Evolutionary conservation across 2,888 invertebrate genomes (phyloP), one percentile per base, ranked within the genome.

Genomic region (Meiosimyza platycephala): DNA sequence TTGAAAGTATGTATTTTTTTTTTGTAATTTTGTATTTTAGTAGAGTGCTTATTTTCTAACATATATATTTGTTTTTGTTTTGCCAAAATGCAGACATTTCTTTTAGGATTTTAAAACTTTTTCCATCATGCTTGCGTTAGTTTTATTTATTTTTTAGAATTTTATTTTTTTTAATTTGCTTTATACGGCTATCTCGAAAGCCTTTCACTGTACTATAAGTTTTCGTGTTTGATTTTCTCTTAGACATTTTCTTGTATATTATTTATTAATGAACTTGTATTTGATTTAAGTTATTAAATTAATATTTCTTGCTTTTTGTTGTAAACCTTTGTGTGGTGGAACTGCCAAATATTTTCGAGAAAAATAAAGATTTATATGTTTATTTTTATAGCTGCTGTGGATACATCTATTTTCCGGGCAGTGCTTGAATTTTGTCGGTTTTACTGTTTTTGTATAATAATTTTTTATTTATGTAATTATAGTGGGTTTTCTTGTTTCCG

Each of bases 321-420:
- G 22, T 65, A 40, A 47, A 40, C 50, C 71, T 75, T 76, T 74
- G 71, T 76, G 69, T 75, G 54, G 70, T 75, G 51, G 52, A 72
- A 52, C 52, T 63, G 72, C 67, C 72, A 68, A 71, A 71, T 28
- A 28, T 28, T 28, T 28, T 28, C 28, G 4, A 55, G 1, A 40
- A 40, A 40, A 40, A 40, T 40, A 9, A 40, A 2, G 40, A 9
- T 40, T 40, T 40, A 40, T 40, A 40, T 9, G 2, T 40, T 69
- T 72, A 71, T 74, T 75, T 63, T 66, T 75, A 76, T 75, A 76
- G 78, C 76, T 76, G 77, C 72, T 77, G 71, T 69, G 60, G 59
- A 22, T 52, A 51, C 18, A 18, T 16, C 16, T 22, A 9, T 74
- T 22, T 15, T 74, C 75, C 75, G 75, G 74, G 28, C 33, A 75